phyloP scores from a whole-genome alignment of 1,140 invertebrate genomes.

The Coptotermes formosanus region DNA sequence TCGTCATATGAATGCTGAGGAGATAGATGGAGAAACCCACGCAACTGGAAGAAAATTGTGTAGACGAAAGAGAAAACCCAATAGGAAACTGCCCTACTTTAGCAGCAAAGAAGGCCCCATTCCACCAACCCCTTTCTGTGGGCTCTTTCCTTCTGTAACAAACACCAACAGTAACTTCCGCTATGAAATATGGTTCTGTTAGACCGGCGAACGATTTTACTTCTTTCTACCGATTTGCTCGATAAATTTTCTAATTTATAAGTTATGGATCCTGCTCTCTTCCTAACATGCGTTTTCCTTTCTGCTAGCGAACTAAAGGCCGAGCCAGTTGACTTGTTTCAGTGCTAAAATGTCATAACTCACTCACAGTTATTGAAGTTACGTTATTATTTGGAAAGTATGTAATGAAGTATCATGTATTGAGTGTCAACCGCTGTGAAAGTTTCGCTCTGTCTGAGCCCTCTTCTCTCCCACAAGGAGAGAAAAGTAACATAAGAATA shows the following conservation, averaged over 20 bases:
- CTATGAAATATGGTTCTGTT: conserved; percentile 6
- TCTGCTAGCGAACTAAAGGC: neutral
- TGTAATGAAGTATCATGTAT: neutral
- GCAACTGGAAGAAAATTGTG: neutral
- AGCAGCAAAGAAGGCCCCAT: neutral
- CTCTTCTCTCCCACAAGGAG: no score
- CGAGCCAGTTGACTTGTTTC: neutral
- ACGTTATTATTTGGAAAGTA: neutral
- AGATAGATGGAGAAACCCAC: neutral
- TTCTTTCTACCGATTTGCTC: conserved; percentile 15
- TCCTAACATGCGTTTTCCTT: neutral
- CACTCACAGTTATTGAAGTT: neutral
- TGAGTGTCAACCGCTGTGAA: no score
- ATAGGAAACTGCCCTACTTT: conserved; percentile 8
- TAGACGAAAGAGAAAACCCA: neutral
- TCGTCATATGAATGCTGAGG: neutral
- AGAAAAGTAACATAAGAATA: no score
- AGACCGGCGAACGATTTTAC: neutral
- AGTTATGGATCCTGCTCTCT: neutral
- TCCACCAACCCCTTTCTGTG: neutral
- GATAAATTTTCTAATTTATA: conserved; percentile 20
- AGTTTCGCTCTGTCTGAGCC: no score
- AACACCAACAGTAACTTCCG: neutral
- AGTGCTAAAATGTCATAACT: neutral
- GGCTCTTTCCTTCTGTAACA: neutral